These are phyloP conservation scores for Alauda arvensis DNA, from an alignment of 2,797 vertebrate genomes.

Conservation along the genomic window DNA sequence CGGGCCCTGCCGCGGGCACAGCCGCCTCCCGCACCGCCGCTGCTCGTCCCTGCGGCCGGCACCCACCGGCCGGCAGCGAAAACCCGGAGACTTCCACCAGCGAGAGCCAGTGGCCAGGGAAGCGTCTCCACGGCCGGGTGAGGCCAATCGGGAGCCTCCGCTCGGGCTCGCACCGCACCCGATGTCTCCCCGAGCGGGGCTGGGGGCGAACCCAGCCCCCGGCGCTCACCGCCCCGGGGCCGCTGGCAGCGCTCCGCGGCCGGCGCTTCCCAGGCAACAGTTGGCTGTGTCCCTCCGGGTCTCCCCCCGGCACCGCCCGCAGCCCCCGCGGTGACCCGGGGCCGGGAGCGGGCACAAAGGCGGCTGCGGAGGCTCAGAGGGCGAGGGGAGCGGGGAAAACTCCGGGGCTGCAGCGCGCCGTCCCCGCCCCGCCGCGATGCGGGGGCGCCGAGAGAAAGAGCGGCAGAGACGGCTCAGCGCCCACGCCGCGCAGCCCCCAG, in stretches of 20 bases:
- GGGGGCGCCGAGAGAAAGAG: neutral
- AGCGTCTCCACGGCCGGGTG: neutral
- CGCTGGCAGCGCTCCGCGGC: neutral
- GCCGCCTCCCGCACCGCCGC: neutral
- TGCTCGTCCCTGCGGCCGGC: neutral
- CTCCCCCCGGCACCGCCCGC: neutral
- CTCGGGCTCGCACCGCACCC: neutral
- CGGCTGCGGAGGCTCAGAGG: neutral
- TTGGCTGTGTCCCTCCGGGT: neutral
- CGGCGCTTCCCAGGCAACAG: conserved; percentile 6
- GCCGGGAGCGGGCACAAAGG: neutral
- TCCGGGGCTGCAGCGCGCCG: neutral
- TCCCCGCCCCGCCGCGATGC: neutral
- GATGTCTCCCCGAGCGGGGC: neutral
- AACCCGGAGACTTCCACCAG: neutral
- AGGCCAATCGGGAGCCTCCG: neutral
- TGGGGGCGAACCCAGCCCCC: neutral
- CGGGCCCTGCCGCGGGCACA: neutral
- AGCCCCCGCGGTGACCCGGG: neutral
- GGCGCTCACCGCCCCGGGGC: neutral
- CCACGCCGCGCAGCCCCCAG: neutral
- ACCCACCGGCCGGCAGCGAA: neutral
- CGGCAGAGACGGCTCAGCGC: neutral
- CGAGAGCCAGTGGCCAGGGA: neutral
- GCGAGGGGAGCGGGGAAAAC: neutral